Base-by-base conservation (phyloP, 1,140 invertebrate species). In the Cydia splendana region DNA sequence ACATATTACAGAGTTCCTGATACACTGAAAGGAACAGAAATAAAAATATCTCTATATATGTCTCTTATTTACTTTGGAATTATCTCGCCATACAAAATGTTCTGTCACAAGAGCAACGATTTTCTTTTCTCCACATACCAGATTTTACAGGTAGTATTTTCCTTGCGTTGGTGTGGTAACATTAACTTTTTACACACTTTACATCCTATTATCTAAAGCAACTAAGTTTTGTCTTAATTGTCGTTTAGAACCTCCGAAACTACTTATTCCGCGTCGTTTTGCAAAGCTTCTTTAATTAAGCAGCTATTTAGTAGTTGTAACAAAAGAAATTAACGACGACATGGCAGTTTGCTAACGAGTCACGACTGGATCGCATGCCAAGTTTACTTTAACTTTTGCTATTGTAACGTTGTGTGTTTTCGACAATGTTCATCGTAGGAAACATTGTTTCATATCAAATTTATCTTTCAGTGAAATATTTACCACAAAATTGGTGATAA, bases 201-300 rank as follows among this genome's bases (percentile, higher is more conserved):
- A 45, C 10, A 45, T 1, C 10, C 42, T 7, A 38, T 7, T 38
- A 38, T 38, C 34, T 38, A 7, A 2, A 38, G 34, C 7, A 38
- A 38, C 7, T 42, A 42, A 42, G 38, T 42, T 42, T 42, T 42
- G 38, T 10, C 1, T 15, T 34, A 34, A 53, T 53, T 62, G 57
- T 62, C 57, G 24, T 62, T 62, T 24, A 24, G 10, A 24, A 62
- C 6, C 53, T 15, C 15, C 57, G 20, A 24, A 62, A 62, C 20
- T 62, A 62, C 57, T 62, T 62, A 24, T 20, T 62, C 57, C 20
- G 4, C 57, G 7, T 62, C 57, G n/a, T 20, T 62, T 62, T 24
- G 6, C 57, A 62, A 62, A 24, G 57, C 20, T 62, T 62, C 53
- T 57, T 62, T 62, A 62, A 62, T 62, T 62, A 62, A 10, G 20